phyloP scores from a whole-genome alignment of 2,113 vertebrate species.

The Ceuthmochares aereus region DNA sequence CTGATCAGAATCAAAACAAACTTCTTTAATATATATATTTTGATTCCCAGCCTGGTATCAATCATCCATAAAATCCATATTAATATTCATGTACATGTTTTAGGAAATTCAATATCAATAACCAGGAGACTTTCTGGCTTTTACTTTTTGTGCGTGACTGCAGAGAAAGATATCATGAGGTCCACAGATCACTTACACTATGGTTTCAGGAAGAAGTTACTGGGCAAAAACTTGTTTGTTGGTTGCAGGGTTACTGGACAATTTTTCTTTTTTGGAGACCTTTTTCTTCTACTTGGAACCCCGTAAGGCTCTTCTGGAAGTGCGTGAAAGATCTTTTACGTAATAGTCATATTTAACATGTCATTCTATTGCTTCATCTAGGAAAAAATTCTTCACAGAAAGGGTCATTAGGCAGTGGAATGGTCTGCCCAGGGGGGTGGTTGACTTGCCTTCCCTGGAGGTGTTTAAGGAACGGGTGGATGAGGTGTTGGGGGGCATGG shows the following conservation, averaged over 20 bases:
- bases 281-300: not conserved
- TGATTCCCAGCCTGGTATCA: not conserved
- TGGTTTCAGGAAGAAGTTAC: not conserved
- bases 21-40: not conserved
- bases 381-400: too few relatives aligned
- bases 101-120: not conserved
- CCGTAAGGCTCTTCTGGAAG: not conserved
- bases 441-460: too few relatives aligned
- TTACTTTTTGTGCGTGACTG: not conserved
- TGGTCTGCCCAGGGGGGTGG: too few relatives aligned
- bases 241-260: not conserved
- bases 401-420: too few relatives aligned
- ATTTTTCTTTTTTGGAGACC: not conserved
- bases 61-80: not conserved
- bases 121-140: not conserved
- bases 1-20: not conserved
- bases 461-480: too few relatives aligned
- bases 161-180: not conserved
- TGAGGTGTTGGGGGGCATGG: too few relatives aligned
- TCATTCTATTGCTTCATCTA: not conserved
- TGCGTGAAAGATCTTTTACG: not conserved
- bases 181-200: not conserved
- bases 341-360: not conserved
- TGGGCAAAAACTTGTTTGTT: not conserved
- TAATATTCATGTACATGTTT: not conserved